Evolutionary conservation across 1,140 invertebrate genomes (phyloP), one percentile per base, ranked within the genome.

Genomic region (Palaemon carinicauda): DNA sequence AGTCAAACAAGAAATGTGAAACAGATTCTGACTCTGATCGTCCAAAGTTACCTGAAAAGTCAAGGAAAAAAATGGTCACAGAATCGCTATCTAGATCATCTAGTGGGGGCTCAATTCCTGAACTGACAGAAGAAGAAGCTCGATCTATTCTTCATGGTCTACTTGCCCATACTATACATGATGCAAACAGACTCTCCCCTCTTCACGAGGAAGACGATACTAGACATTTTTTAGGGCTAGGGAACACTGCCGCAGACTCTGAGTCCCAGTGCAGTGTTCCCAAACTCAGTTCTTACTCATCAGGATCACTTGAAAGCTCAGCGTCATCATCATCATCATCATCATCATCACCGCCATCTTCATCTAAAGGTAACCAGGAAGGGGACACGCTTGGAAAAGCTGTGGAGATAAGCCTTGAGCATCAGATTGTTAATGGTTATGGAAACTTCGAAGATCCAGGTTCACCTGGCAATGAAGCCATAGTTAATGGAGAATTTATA

Each of bases 211-310:
- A 87, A 82, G 82, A 85, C 3, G 85, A 87, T 31, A 71, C 21
- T 10, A 73, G 73, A 50, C 71, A 80, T 87, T 87, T 87, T 87
- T 87, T 87, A 87, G 85, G 79, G 79, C 21, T 65, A 81, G 80
- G 85, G 85, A 87, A 87, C 85, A 87, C 85, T 87, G 85, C 69
- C 85, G 85, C 27, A 53, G 79, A 87, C 79, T 60, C 50, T 75
- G 65, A 78, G 24, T 69, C 79, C 29, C 73, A 21, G 71, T 53
- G n/a, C 71, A 87, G 85, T 87, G 85, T 87, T 87, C 85, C 85
- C 80, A 77, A 33, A 54, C 80, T 77, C n/a, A 80, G 77, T 33
- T 24, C 65, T 14, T 86, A 33, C 31, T 80, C 65, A 60, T 80
- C 65, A 41, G 77, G 77, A 41, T 86, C 77, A 50, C 77, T 80